These are phyloP conservation scores for Platygyra sinensis DNA, from an alignment of 64 coral and sea anemone species.

Conservation along the genomic window DNA sequence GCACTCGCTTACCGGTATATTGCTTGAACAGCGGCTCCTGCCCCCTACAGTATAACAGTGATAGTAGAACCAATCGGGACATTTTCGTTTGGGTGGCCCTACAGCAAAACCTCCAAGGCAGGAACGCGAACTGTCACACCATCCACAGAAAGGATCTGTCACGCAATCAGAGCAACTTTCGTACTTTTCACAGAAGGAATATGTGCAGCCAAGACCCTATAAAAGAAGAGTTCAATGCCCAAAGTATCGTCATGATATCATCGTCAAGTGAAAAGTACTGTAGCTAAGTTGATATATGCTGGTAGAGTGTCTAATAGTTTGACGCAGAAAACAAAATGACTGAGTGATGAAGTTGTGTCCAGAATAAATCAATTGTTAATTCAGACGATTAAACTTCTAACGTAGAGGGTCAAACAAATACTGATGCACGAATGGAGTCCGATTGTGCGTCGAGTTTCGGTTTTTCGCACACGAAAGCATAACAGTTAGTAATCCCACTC, in stretches of 20 bases:
- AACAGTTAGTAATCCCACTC: no score
- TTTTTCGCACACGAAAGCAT: no score
- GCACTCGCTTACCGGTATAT: constrained; percentile 24
- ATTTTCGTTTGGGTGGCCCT: constrained; percentile 21
- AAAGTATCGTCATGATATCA: no score
- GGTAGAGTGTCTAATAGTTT: background rate
- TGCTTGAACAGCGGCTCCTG: constrained; percentile 13
- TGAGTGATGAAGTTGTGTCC: background rate
- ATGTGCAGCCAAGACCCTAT: constrained; percentile 48
- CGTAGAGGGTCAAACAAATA: no score
- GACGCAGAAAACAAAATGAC: background rate
- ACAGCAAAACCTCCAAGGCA: constrained; percentile 25
- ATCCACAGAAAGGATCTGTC: constrained; percentile 33
- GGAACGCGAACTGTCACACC: constrained; percentile 43
- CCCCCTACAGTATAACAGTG: constrained; percentile 51
- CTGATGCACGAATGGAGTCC: no score
- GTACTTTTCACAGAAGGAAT: constrained; percentile 55
- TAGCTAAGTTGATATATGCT: no score
- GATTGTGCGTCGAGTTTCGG: no score
- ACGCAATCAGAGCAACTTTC: constrained; percentile 39
- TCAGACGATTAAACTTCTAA: no score
- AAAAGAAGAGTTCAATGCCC: background rate
- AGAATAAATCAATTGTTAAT: no score
- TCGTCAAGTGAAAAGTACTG: no score
- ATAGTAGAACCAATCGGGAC: constrained; percentile 63